A percentile compares a stretch with the other conserved stretches of the same genome.
Conservation (phyloP, 2,113 vertebrate genomes). For the Peromyscus californicus region DNA sequence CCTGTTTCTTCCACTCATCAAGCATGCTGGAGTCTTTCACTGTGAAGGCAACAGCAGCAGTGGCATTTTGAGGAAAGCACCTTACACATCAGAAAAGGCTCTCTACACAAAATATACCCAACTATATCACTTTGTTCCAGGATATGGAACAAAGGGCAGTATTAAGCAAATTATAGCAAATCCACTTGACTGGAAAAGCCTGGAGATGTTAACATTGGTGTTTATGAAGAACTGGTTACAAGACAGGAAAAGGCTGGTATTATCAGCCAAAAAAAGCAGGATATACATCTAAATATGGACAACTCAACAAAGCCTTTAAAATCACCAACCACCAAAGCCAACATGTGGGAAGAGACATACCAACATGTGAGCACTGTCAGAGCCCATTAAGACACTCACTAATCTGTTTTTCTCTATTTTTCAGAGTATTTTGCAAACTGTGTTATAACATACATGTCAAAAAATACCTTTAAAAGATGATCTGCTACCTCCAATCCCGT, state of each 20-base stretch:
- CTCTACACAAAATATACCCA: constrained; percentile 46
- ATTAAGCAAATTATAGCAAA: constrained; percentile 62
- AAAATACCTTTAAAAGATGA: background rate
- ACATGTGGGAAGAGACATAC: background rate
- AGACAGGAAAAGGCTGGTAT: constrained; percentile 77
- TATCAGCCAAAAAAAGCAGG: constrained; percentile 13
- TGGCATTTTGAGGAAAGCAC: constrained; percentile 65
- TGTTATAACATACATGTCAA: background rate
- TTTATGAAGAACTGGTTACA: constrained; percentile 70
- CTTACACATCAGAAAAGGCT: constrained; percentile 55
- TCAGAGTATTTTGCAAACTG: background rate
- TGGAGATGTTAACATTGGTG: constrained; percentile 2
- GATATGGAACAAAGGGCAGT: constrained; percentile 55
- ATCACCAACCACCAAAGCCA: background rate
- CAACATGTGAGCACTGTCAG: background rate
- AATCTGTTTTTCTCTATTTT: constrained; percentile 14
- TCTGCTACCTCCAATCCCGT: constrained; percentile 21
- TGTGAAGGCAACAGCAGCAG: background rate
- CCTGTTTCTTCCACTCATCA: constrained; percentile 39
- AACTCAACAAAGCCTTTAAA: constrained; percentile 47
- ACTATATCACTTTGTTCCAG: background rate
- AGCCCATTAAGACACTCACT: background rate
- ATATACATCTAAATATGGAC: constrained; percentile 61
- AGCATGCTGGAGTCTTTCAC: background rate
- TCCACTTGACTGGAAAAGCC: constrained; percentile 61